Evolutionary conservation across 2,797 vertebrate genomes (phyloP).

Genomic region (Cyclopterus lumpus): DNA sequence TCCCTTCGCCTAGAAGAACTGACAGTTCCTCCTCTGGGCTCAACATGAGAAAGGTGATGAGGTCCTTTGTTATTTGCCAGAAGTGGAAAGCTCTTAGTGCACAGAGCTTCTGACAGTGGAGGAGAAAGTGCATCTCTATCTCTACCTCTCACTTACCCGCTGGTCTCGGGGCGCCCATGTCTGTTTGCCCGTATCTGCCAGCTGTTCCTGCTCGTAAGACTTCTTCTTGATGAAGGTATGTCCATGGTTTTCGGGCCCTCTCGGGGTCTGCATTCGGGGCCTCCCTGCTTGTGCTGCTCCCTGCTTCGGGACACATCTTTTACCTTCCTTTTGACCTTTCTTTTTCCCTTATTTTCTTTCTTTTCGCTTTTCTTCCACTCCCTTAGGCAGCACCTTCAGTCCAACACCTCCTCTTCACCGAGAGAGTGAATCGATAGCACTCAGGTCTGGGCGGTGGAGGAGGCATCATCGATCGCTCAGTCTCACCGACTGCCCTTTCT

Average conservation of each 20-base stretch:
- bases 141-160: no score
- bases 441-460: conserved; percentile 41
- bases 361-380: conserved; percentile 48
- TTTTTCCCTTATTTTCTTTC: background rate
- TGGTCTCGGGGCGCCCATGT: no score
- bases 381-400: conserved; percentile 57
- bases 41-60: no score
- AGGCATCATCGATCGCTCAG: conserved; percentile 58
- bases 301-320: background rate
- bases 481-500: conserved; percentile 42
- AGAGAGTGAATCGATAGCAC: conserved; percentile 54
- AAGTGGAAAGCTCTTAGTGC: no score
- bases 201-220: background rate
- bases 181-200: background rate
- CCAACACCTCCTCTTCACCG: conserved; percentile 59
- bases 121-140: no score
- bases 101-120: no score
- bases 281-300: background rate
- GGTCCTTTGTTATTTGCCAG: no score
- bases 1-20: no score
- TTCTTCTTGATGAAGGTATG: background rate
- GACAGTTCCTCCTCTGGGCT: no score
- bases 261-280: background rate
- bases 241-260: background rate
- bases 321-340: conserved; percentile 11